Evolutionary conservation across 2,888 invertebrate species (phyloP).

Genomic region (Phyllotreta cruciferae): DNA sequence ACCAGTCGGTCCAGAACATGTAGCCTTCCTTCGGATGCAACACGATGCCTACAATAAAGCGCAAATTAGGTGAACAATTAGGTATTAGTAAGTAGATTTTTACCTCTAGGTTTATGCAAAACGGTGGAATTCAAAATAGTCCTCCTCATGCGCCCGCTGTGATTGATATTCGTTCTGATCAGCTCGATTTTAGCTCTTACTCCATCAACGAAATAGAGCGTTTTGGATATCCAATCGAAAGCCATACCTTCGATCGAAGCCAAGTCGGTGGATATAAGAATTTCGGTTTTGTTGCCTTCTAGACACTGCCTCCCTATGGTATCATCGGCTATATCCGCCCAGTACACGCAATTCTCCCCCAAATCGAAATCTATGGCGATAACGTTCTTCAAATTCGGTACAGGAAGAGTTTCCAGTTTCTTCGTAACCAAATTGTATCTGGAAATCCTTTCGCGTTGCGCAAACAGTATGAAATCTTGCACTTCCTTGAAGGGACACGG

Average conservation of each 20-base stretch:
- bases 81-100: no score
- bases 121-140: conserved; percentile 74
- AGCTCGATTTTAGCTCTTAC: conserved; percentile 81
- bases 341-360: conserved; percentile 84
- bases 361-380: conserved; percentile 89
- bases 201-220: conserved; percentile 88
- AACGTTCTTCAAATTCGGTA: conserved; percentile 77
- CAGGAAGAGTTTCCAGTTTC: conserved; percentile 68
- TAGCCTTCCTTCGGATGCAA: conserved; percentile 84
- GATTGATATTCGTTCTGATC: conserved; percentile 70
- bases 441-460: conserved; percentile 78
- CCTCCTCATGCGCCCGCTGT: conserved; percentile 75
- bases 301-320: conserved; percentile 81
- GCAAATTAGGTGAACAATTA: no score
- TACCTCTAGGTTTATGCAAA: conserved; percentile 57
- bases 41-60: conserved; percentile 66
- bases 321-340: conserved; percentile 84
- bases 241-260: conserved; percentile 89
- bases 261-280: conserved; percentile 76
- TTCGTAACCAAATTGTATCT: conserved; percentile 53
- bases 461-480: conserved; percentile 81
- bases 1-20: conserved; percentile 91
- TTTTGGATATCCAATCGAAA: conserved; percentile 86
- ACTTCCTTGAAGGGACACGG: conserved; percentile 74
- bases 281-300: conserved; percentile 69